Conservation (phyloP, 1,140 invertebrate genomes). For the Onthophagus taurus region DNA sequence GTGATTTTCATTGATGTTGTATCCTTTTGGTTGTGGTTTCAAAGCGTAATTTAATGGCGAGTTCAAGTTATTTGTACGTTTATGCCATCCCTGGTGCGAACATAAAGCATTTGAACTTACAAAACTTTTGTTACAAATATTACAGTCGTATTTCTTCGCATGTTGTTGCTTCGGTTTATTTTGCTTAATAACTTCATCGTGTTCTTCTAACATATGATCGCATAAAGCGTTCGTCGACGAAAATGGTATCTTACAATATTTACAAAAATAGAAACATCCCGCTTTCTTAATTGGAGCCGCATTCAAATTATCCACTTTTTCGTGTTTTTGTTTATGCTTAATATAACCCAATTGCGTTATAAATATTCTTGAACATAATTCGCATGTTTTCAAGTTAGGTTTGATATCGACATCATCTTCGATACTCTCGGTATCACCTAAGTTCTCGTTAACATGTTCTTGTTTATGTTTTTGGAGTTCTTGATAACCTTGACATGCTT, state of each 20-base stretch:
- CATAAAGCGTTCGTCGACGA: constrained; percentile 14
- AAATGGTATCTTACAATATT: constrained; percentile 30
- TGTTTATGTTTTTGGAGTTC: constrained; percentile 27
- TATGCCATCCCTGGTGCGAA: constrained; percentile 33
- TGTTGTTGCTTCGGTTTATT: constrained; percentile 13
- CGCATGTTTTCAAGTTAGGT: constrained; percentile 24
- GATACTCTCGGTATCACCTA: background rate
- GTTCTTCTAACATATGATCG: constrained; percentile 20
- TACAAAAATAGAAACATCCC: constrained; percentile 20
- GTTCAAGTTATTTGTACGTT: constrained; percentile 17
- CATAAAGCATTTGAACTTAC: constrained; percentile 21
- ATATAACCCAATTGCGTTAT: constrained; percentile 21
- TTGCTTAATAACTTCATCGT: constrained; percentile 19
- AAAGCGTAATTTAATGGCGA: background rate
- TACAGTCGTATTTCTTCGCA: constrained; percentile 18
- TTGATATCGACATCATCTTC: constrained; percentile 7
- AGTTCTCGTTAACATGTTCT: constrained; percentile 18
- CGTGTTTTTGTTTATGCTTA: constrained; percentile 28
- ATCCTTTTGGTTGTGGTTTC: constrained; percentile 2
- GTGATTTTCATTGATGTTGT: background rate
- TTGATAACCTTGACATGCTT: constrained; percentile 20
- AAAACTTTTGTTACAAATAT: constrained; percentile 27
- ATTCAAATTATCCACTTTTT: constrained; percentile 13
- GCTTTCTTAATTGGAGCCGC: constrained; percentile 3
- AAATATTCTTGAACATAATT: constrained; percentile 26